Conservation (phyloP, 2,888 invertebrate species). For the Crossocerus cetratus region DNA sequence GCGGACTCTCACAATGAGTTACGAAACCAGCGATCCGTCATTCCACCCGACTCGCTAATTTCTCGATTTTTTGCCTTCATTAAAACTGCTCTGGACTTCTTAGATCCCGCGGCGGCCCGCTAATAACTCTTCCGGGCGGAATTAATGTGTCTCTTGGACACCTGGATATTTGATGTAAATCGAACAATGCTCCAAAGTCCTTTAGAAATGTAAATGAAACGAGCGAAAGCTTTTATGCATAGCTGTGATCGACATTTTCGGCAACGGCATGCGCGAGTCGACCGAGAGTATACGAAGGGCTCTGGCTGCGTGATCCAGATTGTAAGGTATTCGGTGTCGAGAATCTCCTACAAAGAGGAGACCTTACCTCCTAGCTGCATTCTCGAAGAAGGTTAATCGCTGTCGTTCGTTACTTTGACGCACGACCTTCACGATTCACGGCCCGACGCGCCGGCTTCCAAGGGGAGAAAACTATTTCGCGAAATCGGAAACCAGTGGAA, state of each 20-base stretch:
- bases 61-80: slow-evolving; percentile 20
- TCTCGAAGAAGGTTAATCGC: slow-evolving; percentile 16
- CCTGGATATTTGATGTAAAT: too few relatives aligned
- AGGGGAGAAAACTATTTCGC: slow-evolving; percentile 1
- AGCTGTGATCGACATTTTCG: too few relatives aligned
- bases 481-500: neutral
- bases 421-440: slow-evolving; percentile 18
- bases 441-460: neutral
- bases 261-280: too few relatives aligned
- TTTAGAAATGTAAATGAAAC: too few relatives aligned
- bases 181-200: too few relatives aligned
- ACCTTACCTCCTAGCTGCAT: neutral
- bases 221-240: too few relatives aligned
- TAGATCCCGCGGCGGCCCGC: too few relatives aligned
- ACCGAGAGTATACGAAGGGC: too few relatives aligned
- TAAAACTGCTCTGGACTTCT: slow-evolving; percentile 15
- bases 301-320: neutral
- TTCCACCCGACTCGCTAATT: slow-evolving; percentile 1
- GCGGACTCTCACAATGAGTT: slow-evolving; percentile 50
- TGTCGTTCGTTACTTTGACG: slow-evolving; percentile 32
- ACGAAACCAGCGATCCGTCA: slow-evolving; percentile 44
- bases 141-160: too few relatives aligned
- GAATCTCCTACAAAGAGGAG: neutral
- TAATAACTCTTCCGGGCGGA: too few relatives aligned
- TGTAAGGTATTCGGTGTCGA: neutral